A percentile compares a stretch with the other conserved stretches of the same genome.
These are phyloP conservation scores for Drosophila rellima DNA, from an alignment of 2,888 invertebrate genomes.

Conservation along the genomic window DNA sequence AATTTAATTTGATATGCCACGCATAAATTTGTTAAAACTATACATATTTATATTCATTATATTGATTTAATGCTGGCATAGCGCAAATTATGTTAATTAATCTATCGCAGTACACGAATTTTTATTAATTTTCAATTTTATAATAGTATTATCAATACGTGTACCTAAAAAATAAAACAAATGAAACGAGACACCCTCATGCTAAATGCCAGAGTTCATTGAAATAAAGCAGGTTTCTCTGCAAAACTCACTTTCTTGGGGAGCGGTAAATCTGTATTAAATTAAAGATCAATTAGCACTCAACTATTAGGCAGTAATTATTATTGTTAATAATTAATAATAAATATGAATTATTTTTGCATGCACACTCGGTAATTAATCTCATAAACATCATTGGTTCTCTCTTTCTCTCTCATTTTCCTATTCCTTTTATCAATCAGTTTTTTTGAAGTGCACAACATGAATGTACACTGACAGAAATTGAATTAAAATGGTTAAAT, in stretches of 20 bases:
- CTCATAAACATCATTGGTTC: neutral
- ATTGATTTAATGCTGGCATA: conserved; percentile 35
- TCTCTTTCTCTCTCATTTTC: neutral
- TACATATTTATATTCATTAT: conserved; percentile 3
- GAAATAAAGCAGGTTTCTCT: neutral
- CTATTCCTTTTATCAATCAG: neutral
- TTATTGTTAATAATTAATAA: neutral
- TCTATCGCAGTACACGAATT: conserved; percentile 4
- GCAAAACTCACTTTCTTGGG: conserved; percentile 10
- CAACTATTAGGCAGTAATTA: neutral
- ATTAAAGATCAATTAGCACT: neutral
- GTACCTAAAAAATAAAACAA: conserved; percentile 4
- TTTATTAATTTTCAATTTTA: conserved; percentile 13
- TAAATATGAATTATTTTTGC: neutral
- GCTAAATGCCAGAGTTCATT: conserved; percentile 53
- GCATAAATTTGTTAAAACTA: neutral
- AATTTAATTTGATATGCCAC: conserved; percentile 45
- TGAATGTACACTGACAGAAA: conserved; percentile 1
- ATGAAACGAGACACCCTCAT: neutral
- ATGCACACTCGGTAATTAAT: neutral
- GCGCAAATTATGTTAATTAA: conserved; percentile 39
- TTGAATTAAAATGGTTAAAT: too few relatives aligned
- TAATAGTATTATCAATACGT: neutral
- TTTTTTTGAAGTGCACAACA: neutral
- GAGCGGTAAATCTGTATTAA: conserved; percentile 3